A percentile compares a stretch with the other conserved stretches of the same genome.
Conservation (phyloP, 1,140 invertebrate genomes). For the Zaprionus davidi region DNA sequence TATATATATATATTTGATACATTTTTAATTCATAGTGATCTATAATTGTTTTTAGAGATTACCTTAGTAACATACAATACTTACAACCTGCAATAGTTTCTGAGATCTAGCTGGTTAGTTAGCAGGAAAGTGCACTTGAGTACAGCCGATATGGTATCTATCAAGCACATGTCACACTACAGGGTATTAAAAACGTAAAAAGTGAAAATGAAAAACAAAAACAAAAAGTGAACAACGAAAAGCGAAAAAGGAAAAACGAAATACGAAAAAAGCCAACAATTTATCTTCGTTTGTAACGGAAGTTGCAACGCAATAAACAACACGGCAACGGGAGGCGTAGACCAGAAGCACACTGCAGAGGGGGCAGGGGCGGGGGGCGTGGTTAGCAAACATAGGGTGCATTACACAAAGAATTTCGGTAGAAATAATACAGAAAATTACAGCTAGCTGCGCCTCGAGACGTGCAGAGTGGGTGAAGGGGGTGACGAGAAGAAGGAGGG, state of each 20-base stretch:
- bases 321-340: constrained; percentile 47
- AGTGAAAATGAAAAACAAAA: constrained; percentile 21
- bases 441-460: constrained; percentile 43
- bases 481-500: background rate
- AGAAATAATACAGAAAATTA: constrained; percentile 62
- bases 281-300: constrained; percentile 78
- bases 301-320: constrained; percentile 77
- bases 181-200: constrained; percentile 17
- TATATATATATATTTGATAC: too few species aligned
- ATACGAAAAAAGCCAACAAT: constrained; percentile 58
- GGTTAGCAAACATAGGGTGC: constrained; percentile 46
- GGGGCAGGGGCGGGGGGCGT: constrained; percentile 11
- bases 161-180: background rate
- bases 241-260: constrained; percentile 9
- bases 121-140: background rate
- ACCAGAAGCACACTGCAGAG: background rate
- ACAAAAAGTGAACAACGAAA: constrained; percentile 26
- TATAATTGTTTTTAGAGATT: too few species aligned
- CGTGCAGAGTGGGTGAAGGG: background rate
- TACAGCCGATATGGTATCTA: background rate
- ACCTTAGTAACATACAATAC: too few species aligned
- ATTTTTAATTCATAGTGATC: too few species aligned
- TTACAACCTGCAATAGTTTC: too few species aligned
- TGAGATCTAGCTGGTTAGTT: too few species aligned
- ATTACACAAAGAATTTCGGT: constrained; percentile 54